Evolutionary conservation across 2,113 vertebrate genomes (phyloP), one percentile per base, ranked within the genome.

Genomic region (Galemys pyrenaicus): DNA sequence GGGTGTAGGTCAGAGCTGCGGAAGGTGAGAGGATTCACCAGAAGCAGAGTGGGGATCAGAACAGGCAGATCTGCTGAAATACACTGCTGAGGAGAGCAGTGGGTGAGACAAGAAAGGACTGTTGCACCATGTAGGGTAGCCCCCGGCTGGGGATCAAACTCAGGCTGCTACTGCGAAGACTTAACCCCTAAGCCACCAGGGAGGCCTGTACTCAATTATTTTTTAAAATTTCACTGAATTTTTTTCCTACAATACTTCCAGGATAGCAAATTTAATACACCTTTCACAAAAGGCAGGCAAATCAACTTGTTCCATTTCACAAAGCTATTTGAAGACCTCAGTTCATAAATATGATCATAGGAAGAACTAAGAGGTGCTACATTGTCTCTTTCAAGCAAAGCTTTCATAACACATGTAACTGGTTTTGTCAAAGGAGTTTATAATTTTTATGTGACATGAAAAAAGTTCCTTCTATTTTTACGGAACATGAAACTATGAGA

Each of bases 261-360:
- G 35, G 39, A 73, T 41, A 86, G 73, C 41, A 82, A 60, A 82
- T 87, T 82, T 64, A 60, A 75, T 73, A 74, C 32, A 44, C 17
- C 6, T 79, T 80, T 92, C 87, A 41, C 32, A 82, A 92, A 91
- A 73, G 67, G 5, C 75, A 87, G n/a, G 35, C 74, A 91, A 94
- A 9, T 79, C 80, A 92, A 80, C 19, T 60, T 78, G 85, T 83
- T 89, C 58, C 39, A 58, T 75, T 95, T 92, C 15, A 80, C 68
- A 89, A 92, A 75, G 46, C 49, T 73, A 86, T 54, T 77, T 92
- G 91, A 92, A 44, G 12, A 39, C 41, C 46, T 89, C 44, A 87
- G 74, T 75, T 96, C 9, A 80, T 46, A 83, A 7, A 70, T 35
- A 73, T 89, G 35, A 6, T 51, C 28, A 91, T 39, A 30, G 39